Conservation (phyloP, 1,140 invertebrate genomes). For the Philaenus spumarius region DNA sequence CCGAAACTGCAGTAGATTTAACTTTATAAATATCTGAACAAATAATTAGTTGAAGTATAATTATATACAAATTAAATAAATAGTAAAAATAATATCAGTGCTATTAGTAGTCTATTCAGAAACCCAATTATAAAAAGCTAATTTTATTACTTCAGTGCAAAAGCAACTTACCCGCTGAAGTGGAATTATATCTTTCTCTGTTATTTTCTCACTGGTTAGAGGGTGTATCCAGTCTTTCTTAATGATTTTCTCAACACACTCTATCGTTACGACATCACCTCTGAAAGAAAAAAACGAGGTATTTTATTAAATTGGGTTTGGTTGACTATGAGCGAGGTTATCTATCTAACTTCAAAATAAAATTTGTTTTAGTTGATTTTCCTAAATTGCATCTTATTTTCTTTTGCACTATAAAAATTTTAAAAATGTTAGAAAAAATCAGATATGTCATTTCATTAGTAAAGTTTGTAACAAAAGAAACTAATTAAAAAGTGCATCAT, state of each 20-base stretch:
- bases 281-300: no score
- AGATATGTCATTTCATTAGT: no score
- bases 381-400: no score
- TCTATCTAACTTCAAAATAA: no score
- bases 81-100: background rate
- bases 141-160: background rate
- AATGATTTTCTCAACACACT: slow-evolving; percentile 94
- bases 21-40: background rate
- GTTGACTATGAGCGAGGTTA: no score
- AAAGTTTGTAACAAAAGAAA: no score
- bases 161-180: slow-evolving; percentile 67
- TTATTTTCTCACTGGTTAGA: slow-evolving; percentile 78
- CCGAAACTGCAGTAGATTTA: background rate
- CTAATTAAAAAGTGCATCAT: no score
- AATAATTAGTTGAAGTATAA: background rate
- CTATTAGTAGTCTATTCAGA: background rate
- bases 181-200: slow-evolving; percentile 87
- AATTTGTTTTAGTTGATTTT: no score
- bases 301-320: no score
- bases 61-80: background rate
- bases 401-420: no score
- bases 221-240: slow-evolving; percentile 98
- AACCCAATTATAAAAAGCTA: background rate
- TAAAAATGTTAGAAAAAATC: no score
- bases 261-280: slow-evolving; percentile 93